Evolutionary conservation across 2,113 vertebrate species (phyloP).

Genomic region (Cephalophus harveyi): DNA sequence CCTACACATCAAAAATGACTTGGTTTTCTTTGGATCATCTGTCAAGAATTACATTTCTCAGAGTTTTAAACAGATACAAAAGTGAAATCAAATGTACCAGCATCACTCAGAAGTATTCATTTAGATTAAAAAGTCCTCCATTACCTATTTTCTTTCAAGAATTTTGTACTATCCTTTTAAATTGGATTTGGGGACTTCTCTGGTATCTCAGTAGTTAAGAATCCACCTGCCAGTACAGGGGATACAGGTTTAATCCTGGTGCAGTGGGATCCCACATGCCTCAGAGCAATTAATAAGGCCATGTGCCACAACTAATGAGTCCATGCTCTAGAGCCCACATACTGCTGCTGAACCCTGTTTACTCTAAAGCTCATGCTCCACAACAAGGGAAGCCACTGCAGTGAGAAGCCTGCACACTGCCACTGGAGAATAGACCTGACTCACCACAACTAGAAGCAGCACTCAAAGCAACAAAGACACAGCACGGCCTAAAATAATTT

Average conservation of each 20-base stretch:
- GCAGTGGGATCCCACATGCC: neutral
- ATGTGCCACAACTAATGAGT: neutral
- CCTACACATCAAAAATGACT: neutral
- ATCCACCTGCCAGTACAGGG: neutral
- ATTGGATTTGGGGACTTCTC: neutral
- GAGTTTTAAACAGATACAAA: neutral
- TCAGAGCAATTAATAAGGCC: neutral
- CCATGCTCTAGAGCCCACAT: neutral
- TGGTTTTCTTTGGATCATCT: neutral
- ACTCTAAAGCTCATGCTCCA: neutral
- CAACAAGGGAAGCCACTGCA: neutral
- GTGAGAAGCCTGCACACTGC: neutral
- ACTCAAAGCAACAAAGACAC: neutral
- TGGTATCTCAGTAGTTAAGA: too few species aligned
- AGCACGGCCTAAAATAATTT: neutral
- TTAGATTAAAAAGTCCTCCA: neutral
- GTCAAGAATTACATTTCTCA: neutral
- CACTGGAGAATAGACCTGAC: too few species aligned
- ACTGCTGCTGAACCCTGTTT: neutral
- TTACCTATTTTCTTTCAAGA: neutral
- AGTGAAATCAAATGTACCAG: neutral
- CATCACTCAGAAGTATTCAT: neutral
- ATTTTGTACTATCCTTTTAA: neutral
- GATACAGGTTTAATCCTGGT: neutral
- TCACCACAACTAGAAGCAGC: neutral